A percentile compares a stretch with the other conserved stretches of the same genome.
Evolutionary conservation across 2,888 invertebrate species (phyloP).

Genomic region (Blastobasis lacticolella): DNA sequence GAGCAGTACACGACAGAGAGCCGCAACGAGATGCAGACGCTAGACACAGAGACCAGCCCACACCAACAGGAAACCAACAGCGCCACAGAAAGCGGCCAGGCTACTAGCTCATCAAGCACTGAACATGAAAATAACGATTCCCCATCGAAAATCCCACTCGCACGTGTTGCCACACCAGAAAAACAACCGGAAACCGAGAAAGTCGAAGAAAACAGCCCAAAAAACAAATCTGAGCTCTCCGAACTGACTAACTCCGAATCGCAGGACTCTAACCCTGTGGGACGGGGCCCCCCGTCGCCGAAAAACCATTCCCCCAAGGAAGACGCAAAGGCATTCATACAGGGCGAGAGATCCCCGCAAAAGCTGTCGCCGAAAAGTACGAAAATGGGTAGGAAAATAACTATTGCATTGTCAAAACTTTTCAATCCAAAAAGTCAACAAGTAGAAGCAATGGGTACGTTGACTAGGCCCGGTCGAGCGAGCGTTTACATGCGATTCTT

Average conservation of each 20-base stretch:
- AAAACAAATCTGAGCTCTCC: not conserved
- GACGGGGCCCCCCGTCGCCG: slow-evolving; percentile 1
- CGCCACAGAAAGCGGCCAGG: not conserved
- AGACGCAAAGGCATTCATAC: slow-evolving; percentile 28
- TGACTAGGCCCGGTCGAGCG: not conserved
- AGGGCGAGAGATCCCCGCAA: slow-evolving; percentile 20
- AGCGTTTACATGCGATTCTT: slow-evolving; percentile 7
- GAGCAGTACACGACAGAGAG: not conserved
- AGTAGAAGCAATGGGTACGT: slow-evolving; percentile 16
- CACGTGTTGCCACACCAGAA: slow-evolving; percentile 25
- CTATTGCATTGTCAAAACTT: slow-evolving; percentile 23
- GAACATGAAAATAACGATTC: slow-evolving; percentile 11
- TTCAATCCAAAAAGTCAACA: slow-evolving; percentile 17
- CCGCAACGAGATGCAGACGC: not conserved
- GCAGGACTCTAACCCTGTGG: slow-evolving; percentile 6
- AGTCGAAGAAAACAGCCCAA: slow-evolving; percentile 5
- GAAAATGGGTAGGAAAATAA: slow-evolving; percentile 49
- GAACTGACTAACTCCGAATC: not conserved
- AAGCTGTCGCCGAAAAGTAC: slow-evolving; percentile 28
- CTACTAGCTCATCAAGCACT: not conserved
- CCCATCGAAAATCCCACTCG: slow-evolving; percentile 10
- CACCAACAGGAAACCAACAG: not conserved
- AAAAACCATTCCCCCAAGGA: slow-evolving; percentile 17
- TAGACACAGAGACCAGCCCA: not conserved
- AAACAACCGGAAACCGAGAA: slow-evolving; percentile 13